Conservation (phyloP, 2,797 vertebrate genomes). For the Pipistrellus nathusii region DNA sequence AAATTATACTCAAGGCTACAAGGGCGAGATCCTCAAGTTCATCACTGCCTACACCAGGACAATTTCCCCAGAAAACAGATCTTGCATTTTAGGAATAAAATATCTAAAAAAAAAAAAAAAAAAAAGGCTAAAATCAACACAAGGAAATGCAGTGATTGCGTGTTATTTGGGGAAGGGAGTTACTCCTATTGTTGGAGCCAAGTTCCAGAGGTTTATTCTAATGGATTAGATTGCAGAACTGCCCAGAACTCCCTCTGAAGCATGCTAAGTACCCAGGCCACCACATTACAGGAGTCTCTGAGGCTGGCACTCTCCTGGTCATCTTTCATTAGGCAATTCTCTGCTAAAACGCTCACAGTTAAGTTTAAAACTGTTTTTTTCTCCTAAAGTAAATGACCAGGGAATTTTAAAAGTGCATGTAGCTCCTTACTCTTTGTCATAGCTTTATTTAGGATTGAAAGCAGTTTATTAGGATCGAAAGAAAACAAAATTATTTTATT, state of each 20-base stretch:
- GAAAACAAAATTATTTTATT: not conserved
- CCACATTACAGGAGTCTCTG: constrained; percentile 62
- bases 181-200: constrained; percentile 10
- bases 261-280: constrained; percentile 35
- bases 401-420: not conserved
- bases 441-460: constrained; percentile 12
- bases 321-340: constrained; percentile 70
- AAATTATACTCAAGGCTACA: constrained; percentile 41
- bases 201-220: constrained; percentile 57
- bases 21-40: not conserved
- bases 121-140: constrained; percentile 35
- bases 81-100: constrained; percentile 61
- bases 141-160: constrained; percentile 40
- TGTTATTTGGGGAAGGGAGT: constrained; percentile 40
- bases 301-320: constrained; percentile 36
- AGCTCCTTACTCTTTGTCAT: constrained; percentile 26
- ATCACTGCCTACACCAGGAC: not conserved
- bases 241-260: constrained; percentile 37
- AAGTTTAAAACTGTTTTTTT: constrained; percentile 73
- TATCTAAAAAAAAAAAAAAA: not conserved
- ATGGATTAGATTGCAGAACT: constrained; percentile 30
- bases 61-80: constrained; percentile 7
- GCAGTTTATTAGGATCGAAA: not conserved
- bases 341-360: constrained; percentile 59
- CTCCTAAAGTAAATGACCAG: constrained; percentile 31